Percentiles rank a stretch among this genome's conserved stretches.
Conservation (phyloP, 2,888 invertebrate species). For the Pandemis corylana region DNA sequence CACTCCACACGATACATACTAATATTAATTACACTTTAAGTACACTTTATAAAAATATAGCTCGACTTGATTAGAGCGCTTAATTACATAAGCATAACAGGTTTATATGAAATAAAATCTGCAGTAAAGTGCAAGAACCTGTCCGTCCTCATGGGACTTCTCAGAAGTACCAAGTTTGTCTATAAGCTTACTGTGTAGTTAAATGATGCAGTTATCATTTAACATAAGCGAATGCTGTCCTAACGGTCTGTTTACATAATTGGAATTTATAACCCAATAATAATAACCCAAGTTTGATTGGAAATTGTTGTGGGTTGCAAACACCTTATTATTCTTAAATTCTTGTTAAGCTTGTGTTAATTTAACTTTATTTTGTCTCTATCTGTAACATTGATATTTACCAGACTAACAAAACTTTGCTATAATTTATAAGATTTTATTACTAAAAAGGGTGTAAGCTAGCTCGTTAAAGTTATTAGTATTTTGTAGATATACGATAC, state of each 20-base stretch:
- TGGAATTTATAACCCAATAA: too few species aligned
- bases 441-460: too few species aligned
- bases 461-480: background rate
- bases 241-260: too few species aligned
- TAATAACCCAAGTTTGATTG: too few species aligned
- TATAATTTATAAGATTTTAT: too few species aligned
- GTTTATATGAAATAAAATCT: slow-evolving; percentile 40
- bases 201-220: background rate
- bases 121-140: slow-evolving; percentile 39
- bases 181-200: background rate
- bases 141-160: slow-evolving; percentile 30
- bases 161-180: background rate
- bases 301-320: too few species aligned
- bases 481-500: background rate
- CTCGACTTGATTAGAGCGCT: slow-evolving; percentile 41
- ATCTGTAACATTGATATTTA: too few species aligned
- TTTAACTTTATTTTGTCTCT: too few species aligned
- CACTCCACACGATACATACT: slow-evolving; percentile 40
- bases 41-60: slow-evolving; percentile 38
- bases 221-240: too few species aligned
- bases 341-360: too few species aligned
- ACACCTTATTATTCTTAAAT: too few species aligned
- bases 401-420: too few species aligned
- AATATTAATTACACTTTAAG: slow-evolving; percentile 43
- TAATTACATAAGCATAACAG: slow-evolving; percentile 43